Conservation (phyloP, 2,888 invertebrate species). For the Itoplectis maculator region DNA sequence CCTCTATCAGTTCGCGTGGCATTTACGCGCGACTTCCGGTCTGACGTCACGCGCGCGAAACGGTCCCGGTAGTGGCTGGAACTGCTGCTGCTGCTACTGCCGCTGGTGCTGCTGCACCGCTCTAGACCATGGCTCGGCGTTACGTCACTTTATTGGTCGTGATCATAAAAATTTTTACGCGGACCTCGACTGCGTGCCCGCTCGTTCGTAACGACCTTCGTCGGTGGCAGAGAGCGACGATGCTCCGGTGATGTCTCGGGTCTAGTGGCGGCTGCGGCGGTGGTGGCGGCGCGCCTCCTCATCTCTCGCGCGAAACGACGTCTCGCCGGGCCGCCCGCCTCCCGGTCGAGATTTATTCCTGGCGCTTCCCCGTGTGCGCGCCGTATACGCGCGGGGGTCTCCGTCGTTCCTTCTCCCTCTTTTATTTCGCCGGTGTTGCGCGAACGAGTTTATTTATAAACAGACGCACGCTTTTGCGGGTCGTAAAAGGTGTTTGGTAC, state of each 20-base stretch:
- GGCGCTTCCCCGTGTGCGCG: slow-evolving; percentile 57
- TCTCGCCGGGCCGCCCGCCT: slow-evolving; percentile 58
- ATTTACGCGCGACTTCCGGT: slow-evolving; percentile 81
- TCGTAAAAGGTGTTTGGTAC: slow-evolving; percentile 59
- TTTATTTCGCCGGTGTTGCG: slow-evolving; percentile 25
- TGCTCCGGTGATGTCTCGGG: slow-evolving; percentile 47
- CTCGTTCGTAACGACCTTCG: slow-evolving; percentile 70
- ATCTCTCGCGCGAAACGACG: slow-evolving; percentile 62
- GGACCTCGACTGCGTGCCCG: slow-evolving; percentile 75
- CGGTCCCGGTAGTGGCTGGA: slow-evolving; percentile 64
- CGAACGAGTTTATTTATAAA: slow-evolving; percentile 58
- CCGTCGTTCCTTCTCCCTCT: background rate
- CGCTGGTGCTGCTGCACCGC: slow-evolving; percentile 36
- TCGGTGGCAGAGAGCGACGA: slow-evolving; percentile 60
- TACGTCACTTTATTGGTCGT: slow-evolving; percentile 84
- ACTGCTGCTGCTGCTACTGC: slow-evolving; percentile 24
- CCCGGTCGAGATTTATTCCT: slow-evolving; percentile 64
- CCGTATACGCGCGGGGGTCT: slow-evolving; percentile 21
- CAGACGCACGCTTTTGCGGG: slow-evolving; percentile 49
- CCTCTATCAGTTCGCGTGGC: slow-evolving; percentile 75
- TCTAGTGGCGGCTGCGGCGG: slow-evolving; percentile 43
- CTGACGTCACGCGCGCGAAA: slow-evolving; percentile 77
- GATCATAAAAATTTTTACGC: slow-evolving; percentile 84
- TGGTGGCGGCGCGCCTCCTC: slow-evolving; percentile 46
- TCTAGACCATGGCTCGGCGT: slow-evolving; percentile 77